A percentile compares a stretch with the other conserved stretches of the same genome.
Evolutionary conservation across 2,113 vertebrate genomes (phyloP).

Genomic region (Anser brachyrhynchus): DNA sequence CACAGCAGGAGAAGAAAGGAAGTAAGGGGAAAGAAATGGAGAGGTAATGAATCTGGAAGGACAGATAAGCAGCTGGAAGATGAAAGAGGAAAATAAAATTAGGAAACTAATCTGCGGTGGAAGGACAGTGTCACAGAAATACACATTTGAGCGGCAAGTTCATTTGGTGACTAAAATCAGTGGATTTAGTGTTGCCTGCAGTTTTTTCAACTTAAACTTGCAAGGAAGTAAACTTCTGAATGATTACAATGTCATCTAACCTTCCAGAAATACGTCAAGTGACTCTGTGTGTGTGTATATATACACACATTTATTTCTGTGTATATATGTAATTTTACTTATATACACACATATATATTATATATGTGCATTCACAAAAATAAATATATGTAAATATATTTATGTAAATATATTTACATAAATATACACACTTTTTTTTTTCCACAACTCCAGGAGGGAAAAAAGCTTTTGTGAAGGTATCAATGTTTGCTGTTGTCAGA

Average conservation of each 20-base stretch:
- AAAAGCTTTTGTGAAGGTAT: background rate
- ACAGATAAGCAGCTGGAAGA: constrained; percentile 59
- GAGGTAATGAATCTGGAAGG: constrained; percentile 65
- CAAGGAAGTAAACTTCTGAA: background rate
- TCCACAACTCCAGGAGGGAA: background rate
- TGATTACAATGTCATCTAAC: background rate
- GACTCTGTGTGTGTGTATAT: background rate
- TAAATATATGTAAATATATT: background rate
- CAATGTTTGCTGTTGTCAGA: background rate
- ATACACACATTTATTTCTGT: background rate
- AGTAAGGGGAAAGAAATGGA: constrained; percentile 36
- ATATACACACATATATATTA: background rate
- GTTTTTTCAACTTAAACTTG: background rate
- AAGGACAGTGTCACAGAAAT: constrained; percentile 3
- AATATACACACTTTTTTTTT: accelerated
- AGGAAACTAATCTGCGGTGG: background rate
- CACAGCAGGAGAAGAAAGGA: constrained; percentile 34
- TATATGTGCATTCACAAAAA: too few relatives aligned
- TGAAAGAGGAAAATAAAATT: constrained; percentile 50
- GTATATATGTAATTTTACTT: background rate
- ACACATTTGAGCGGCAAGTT: background rate
- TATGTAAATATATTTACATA: background rate
- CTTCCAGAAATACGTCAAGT: background rate
- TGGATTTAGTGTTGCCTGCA: constrained; percentile 3
- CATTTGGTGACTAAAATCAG: background rate